Evolutionary conservation across 2,113 vertebrate species (phyloP).

Genomic region (Athene cunicularia): DNA sequence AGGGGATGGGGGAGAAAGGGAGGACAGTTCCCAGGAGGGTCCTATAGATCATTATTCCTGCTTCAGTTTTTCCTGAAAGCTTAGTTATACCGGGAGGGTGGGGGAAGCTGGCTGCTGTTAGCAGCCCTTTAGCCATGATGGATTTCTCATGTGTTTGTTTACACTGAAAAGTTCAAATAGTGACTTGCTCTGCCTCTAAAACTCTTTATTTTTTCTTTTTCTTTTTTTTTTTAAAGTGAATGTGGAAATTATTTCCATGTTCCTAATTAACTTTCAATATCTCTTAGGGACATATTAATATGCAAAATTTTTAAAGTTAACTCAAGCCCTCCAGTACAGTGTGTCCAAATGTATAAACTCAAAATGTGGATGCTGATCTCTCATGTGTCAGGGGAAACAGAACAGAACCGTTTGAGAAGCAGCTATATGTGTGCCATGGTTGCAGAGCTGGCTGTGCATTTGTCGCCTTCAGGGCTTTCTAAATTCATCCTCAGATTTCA

Average conservation of each 20-base stretch:
- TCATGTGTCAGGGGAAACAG: neutral
- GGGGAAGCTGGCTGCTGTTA: slow-evolving; percentile 35
- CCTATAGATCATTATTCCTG: neutral
- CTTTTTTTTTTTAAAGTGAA: neutral
- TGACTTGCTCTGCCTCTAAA: neutral
- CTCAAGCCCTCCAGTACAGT: accelerated
- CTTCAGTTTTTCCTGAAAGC: slow-evolving; percentile 47
- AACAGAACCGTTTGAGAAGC: neutral
- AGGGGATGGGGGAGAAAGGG: neutral
- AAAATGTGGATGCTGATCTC: neutral
- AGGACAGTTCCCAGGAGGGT: neutral
- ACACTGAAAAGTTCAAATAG: neutral
- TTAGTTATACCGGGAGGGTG: neutral
- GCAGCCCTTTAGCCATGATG: slow-evolving; percentile 1
- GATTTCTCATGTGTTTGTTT: slow-evolving; percentile 56
- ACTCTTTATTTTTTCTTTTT: neutral
- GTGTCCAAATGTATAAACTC: neutral
- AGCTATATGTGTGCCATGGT: accelerated
- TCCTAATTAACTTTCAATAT: neutral
- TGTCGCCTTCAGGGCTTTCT: neutral
- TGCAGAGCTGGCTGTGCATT: neutral
- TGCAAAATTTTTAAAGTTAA: neutral
- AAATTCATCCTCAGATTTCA: slow-evolving; percentile 13
- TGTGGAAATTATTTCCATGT: neutral
- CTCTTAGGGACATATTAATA: neutral